Base-by-base conservation (phyloP, 2,113 vertebrate genomes). In the Neodontobutis hainanensis region DNA sequence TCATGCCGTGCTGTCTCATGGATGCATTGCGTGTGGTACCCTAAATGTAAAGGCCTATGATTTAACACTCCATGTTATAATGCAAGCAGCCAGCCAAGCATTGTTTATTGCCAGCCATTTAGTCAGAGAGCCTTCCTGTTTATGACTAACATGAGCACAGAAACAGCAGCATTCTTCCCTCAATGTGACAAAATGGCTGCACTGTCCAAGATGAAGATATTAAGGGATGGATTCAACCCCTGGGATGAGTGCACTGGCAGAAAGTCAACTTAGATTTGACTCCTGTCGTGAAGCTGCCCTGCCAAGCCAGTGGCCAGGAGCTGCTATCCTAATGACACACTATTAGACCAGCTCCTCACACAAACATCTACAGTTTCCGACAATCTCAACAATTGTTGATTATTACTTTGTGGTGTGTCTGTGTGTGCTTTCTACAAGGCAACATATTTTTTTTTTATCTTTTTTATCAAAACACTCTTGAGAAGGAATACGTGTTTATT, bases 281-380 rank as follows among this genome's bases (percentile, higher is more conserved):
- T 87, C 72, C 50, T 55, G 47, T 67, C 6, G 7, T 34, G 59
- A 50, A 73, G 47, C 69, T 48, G 65, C 51, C 59, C 65, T 70
- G 79, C 71, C 77, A 69, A 75, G 81, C 75, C 73, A 73, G 64
- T 68, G 77, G 79, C 82, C 74, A 72, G 60, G 75, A 84, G 75
- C 68, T 80, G 75, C 58, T 77, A 80, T 77, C 60, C 44, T 78
- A 83, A 89, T 85, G 75, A 84, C 78, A 86, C 59, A 74, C 55
- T 73, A 77, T 68, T 68, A 73, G 66, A 78, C 65, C 57, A 52
- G 61, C 19, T 67, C 49, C 15, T 10, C 69, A 69, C 84, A 84
- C 70, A 53, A 78, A 57, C 67, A 77, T 76, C 77, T 63, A 72
- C 73, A 43, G 61, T 75, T 77, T 79, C 68, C 71, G 59, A 57